Percentiles rank a stretch among this genome's conserved stretches.
Conservation (phyloP, 37 sponge, comb jelly and placozoan genomes). For the Oscarella lobularis region DNA sequence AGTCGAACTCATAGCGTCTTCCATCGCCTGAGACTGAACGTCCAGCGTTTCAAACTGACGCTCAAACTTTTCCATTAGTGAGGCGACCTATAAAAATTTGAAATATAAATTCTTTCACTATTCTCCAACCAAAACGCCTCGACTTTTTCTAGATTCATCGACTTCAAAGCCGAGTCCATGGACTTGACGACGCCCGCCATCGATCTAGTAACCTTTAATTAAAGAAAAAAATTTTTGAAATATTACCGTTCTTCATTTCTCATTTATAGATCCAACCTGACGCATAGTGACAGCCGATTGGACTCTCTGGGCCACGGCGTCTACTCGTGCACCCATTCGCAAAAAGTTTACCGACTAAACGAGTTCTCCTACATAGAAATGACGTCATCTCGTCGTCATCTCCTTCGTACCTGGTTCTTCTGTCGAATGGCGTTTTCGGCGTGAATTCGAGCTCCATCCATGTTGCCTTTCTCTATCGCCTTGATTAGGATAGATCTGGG, state of each 20-base stretch:
- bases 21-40: conserved; percentile 93
- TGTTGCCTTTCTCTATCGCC: conserved; percentile 83
- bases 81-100: conserved; percentile 27
- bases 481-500: no score
- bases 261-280: conserved; percentile 31
- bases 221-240: no score
- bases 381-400: no score
- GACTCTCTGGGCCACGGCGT: conserved; percentile 89
- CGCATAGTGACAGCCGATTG: conserved; percentile 94
- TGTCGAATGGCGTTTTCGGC: conserved; percentile 97
- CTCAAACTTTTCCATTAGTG: conserved; percentile 95
- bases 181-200: conserved; percentile 94
- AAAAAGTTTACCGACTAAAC: conserved; percentile 81
- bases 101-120: neutral
- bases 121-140: neutral
- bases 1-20: conserved; percentile 89
- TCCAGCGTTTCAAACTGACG: conserved; percentile 84
- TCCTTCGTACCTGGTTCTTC: conserved; percentile 89
- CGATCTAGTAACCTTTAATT: conserved; percentile 55
- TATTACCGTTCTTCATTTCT: no score
- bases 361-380: neutral
- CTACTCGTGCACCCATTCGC: conserved; percentile 90
- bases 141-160: conserved; percentile 97
- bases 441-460: conserved; percentile 91
- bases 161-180: conserved; percentile 80